phyloP scores from a whole-genome alignment of 2,113 vertebrate genomes.

The Nestor notabilis region DNA sequence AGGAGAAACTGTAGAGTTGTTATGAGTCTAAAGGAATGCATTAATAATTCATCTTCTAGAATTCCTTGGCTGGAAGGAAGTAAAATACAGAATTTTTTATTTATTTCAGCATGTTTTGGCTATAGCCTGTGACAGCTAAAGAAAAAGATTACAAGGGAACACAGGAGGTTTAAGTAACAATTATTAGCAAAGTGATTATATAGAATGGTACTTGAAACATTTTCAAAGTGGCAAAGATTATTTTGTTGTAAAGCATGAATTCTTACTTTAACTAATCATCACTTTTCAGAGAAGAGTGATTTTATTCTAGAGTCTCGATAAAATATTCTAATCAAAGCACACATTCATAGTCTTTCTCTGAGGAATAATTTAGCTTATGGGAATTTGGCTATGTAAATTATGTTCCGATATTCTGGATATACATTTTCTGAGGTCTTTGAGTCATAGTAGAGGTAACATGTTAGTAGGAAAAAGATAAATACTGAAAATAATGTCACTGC shows the following conservation, averaged over 20 bases:
- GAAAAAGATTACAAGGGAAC: not conserved
- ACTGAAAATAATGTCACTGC: not conserved
- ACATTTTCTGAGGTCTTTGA: not conserved
- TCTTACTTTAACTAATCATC: not conserved
- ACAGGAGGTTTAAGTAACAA: not conserved
- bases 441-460: not conserved
- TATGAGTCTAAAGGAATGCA: not conserved
- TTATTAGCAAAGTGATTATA: not conserved
- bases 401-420: not conserved
- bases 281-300: not conserved
- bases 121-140: not conserved
- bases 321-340: not conserved
- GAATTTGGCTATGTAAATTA: not conserved
- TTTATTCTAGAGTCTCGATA: not conserved
- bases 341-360: not conserved
- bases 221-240: not conserved
- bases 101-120: not conserved
- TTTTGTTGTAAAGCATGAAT: not conserved
- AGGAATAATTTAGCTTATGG: not conserved
- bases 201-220: not conserved
- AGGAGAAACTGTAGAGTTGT: not conserved
- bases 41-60: not conserved
- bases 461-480: not conserved
- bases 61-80: not conserved
- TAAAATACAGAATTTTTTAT: not conserved